Conservation (phyloP, 2,797 vertebrate genomes). For the Cryptoblepharus egeriae region DNA sequence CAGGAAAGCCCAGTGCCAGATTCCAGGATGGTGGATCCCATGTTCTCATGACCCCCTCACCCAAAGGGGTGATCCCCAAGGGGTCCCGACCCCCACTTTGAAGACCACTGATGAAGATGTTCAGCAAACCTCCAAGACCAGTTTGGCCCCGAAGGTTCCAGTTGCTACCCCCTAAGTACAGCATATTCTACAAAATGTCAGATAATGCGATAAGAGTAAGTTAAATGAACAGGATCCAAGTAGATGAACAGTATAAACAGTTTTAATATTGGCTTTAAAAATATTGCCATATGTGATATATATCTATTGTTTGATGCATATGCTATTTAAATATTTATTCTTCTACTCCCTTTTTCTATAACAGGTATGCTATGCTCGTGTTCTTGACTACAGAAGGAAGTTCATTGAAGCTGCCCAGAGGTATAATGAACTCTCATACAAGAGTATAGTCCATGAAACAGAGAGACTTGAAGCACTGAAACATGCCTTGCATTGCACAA, state of each 20-base stretch:
- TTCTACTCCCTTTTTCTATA: slow-evolving; percentile 6
- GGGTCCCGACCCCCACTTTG: too few relatives aligned
- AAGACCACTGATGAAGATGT: too few relatives aligned
- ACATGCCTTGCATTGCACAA: slow-evolving; percentile 97
- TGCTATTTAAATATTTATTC: slow-evolving; percentile 21
- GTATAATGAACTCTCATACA: slow-evolving; percentile 97
- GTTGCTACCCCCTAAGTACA: not conserved
- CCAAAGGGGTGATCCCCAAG: too few relatives aligned
- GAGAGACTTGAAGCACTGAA: slow-evolving; percentile 97
- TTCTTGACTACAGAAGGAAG: slow-evolving; percentile 97
- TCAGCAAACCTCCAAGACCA: not conserved
- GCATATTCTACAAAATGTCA: not conserved
- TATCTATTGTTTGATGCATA: not conserved
- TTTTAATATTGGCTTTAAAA: not conserved
- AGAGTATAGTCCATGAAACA: slow-evolving; percentile 95
- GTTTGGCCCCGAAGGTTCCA: not conserved
- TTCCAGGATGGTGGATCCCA: too few relatives aligned
- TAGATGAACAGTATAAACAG: not conserved
- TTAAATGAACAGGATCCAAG: too few relatives aligned
- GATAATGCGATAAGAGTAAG: not conserved
- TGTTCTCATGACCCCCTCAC: too few relatives aligned
- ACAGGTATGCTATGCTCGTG: slow-evolving; percentile 96
- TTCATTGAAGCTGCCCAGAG: slow-evolving; percentile 98
- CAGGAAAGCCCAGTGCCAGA: too few relatives aligned
- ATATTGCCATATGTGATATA: not conserved